These are phyloP conservation scores for Gambusia holbrooki DNA, from an alignment of 2,113 vertebrate genomes.

Conservation along the genomic window DNA sequence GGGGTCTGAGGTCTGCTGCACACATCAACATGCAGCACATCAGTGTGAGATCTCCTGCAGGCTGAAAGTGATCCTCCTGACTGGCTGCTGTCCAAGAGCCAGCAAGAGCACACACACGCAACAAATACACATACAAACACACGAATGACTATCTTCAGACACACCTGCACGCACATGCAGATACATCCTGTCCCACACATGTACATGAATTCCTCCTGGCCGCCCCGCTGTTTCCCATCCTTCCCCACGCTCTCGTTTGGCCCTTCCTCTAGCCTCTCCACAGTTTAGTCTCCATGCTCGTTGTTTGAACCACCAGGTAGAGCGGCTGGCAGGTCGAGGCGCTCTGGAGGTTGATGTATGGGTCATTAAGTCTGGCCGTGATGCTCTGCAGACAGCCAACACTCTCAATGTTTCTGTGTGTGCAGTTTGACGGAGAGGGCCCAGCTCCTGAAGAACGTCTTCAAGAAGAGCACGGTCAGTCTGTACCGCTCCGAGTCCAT, in stretches of 20 bases:
- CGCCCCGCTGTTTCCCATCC: conserved; percentile 23
- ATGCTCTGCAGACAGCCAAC: conserved; percentile 57
- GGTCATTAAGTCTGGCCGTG: conserved; percentile 65
- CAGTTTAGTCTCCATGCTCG: conserved; percentile 22
- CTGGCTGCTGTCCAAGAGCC: conserved; percentile 67
- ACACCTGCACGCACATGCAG: background rate
- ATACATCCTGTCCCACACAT: conserved; percentile 5
- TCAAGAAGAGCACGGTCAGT: conserved; percentile 96
- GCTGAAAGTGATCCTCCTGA: conserved; percentile 63
- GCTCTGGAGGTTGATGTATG: conserved; percentile 58
- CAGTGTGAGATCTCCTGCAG: conserved; percentile 70
- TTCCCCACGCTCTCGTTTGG: conserved; percentile 10
- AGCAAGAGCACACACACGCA: conserved; percentile 26
- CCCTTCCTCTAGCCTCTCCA: conserved; percentile 15
- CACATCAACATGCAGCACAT: conserved; percentile 52
- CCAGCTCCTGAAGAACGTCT: conserved; percentile 97
- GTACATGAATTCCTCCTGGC: conserved; percentile 18
- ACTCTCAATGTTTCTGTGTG: conserved; percentile 45
- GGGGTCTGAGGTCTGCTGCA: conserved; percentile 51
- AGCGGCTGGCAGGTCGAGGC: conserved; percentile 46
- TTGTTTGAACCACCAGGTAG: conserved; percentile 62
- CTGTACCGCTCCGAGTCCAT: conserved; percentile 94
- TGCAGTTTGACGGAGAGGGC: conserved; percentile 92
- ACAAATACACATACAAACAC: background rate
- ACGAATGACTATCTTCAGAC: background rate